A percentile compares a stretch with the other conserved stretches of the same genome.
Conservation (phyloP, 2,888 invertebrate species). For the Leucophenga montana region DNA sequence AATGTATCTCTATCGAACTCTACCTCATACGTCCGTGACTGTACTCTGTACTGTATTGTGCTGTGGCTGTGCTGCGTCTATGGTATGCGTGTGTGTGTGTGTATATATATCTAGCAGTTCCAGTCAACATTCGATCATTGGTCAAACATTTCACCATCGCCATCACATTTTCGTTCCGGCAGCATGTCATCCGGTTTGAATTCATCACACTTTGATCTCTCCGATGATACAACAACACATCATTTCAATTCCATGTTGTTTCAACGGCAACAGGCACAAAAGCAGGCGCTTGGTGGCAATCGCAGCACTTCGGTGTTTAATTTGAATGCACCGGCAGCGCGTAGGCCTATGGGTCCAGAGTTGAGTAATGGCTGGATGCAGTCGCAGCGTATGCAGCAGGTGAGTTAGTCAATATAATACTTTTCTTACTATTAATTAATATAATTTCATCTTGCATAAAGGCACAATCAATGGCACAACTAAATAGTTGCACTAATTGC, state of each 20-base stretch:
- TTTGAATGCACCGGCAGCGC: constrained; percentile 69
- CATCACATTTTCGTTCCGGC: constrained; percentile 72
- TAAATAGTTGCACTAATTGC: constrained; percentile 77
- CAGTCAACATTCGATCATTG: constrained; percentile 70
- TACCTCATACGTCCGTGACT: constrained; percentile 41
- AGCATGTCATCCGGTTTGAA: constrained; percentile 73
- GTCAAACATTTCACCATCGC: constrained; percentile 72
- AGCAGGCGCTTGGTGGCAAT: constrained; percentile 46
- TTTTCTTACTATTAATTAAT: neutral
- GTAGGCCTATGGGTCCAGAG: neutral
- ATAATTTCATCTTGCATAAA: constrained; percentile 55
- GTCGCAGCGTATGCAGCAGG: constrained; percentile 76
- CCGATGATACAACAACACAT: constrained; percentile 65
- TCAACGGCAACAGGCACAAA: constrained; percentile 56
- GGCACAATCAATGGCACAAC: constrained; percentile 83
- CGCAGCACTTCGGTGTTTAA: constrained; percentile 76
- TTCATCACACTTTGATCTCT: constrained; percentile 71
- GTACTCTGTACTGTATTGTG: constrained; percentile 35
- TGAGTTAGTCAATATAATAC: constrained; percentile 57
- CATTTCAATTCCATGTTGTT: constrained; percentile 68
- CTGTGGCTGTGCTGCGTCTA: constrained; percentile 29
- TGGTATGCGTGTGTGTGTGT: constrained; percentile 18
- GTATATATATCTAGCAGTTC: constrained; percentile 51
- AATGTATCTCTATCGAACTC: constrained; percentile 39
- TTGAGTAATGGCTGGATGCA: constrained; percentile 56